Conservation (phyloP, 2,888 invertebrate genomes). For the Choreutis nemorana region DNA sequence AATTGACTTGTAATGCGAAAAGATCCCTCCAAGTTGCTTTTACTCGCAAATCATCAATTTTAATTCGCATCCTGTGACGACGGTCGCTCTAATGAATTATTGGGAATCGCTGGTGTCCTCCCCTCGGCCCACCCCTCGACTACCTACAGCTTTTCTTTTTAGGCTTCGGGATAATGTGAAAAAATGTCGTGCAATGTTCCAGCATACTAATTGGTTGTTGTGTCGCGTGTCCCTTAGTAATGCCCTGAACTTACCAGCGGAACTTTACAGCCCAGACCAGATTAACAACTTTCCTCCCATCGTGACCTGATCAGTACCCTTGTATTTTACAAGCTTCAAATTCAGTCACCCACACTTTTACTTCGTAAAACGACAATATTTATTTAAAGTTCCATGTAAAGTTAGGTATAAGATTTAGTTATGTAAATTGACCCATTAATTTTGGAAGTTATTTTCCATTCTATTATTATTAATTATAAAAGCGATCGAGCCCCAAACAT, state of each 20-base stretch:
- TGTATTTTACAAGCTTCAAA: slow-evolving; percentile 37
- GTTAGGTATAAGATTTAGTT: too few relatives aligned
- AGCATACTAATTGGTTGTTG: slow-evolving; percentile 65
- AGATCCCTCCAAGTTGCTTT: slow-evolving; percentile 42
- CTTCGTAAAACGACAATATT: too few relatives aligned
- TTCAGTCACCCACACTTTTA: slow-evolving; percentile 26
- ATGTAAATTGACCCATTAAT: too few relatives aligned
- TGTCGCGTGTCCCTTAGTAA: slow-evolving; percentile 39
- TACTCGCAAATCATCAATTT: slow-evolving; percentile 64
- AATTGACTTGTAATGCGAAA: slow-evolving; percentile 52
- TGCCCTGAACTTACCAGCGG: slow-evolving; percentile 40
- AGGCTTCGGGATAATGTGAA: slow-evolving; percentile 62
- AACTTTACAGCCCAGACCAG: slow-evolving; percentile 45
- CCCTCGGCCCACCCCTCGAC: slow-evolving; percentile 33
- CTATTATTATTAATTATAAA: too few relatives aligned
- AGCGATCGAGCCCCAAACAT: too few relatives aligned
- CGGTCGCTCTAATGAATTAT: slow-evolving; percentile 58
- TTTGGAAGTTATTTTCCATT: too few relatives aligned
- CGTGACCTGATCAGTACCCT: slow-evolving; percentile 36
- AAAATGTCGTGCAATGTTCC: slow-evolving; percentile 55
- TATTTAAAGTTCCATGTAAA: too few relatives aligned
- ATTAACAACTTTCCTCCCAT: slow-evolving; percentile 58
- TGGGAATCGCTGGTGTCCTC: slow-evolving; percentile 54
- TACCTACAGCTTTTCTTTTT: slow-evolving; percentile 53
- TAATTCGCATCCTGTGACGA: slow-evolving; percentile 61